These are phyloP conservation scores for Odontomachus brunneus DNA, from an alignment of 1,140 invertebrate genomes.

Conservation along the genomic window DNA sequence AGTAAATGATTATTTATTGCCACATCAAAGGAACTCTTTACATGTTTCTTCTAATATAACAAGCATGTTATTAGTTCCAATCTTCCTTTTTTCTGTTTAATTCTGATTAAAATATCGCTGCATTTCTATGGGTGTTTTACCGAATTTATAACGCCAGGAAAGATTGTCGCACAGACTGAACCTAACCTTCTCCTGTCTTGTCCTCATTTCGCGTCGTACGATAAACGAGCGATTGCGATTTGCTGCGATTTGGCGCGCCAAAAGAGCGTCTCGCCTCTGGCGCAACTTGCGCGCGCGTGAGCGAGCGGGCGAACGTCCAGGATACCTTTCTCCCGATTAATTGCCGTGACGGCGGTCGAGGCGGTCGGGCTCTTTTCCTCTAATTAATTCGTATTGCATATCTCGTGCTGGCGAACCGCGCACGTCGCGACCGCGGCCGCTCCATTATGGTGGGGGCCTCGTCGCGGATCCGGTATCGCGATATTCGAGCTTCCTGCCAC, in stretches of 20 bases:
- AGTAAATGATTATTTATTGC: no score
- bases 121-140: conserved; percentile 4
- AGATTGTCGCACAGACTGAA: no score
- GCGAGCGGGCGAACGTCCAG: conserved; percentile 6
- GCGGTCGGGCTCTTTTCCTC: conserved; percentile 64
- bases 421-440: conserved; percentile 15
- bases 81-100: no score
- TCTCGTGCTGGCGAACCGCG: conserved; percentile 50
- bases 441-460: no score
- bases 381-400: conserved; percentile 75
- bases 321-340: conserved; percentile 74
- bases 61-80: no score
- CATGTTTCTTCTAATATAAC: no score
- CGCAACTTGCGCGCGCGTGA: conserved; percentile 28
- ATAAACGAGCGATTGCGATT: conserved; percentile 27
- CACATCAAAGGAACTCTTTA: no score
- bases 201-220: background rate
- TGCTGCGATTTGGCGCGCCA: conserved; percentile 29
- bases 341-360: conserved; percentile 70
- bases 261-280: conserved; percentile 45
- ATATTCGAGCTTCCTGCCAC: conserved; percentile 60
- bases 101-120: background rate
- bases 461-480: background rate
- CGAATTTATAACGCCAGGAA: background rate
- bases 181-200: background rate